Evolutionary conservation across 2,113 vertebrate genomes (phyloP).

Genomic region (Gnathonemus echidnorhynchus): DNA sequence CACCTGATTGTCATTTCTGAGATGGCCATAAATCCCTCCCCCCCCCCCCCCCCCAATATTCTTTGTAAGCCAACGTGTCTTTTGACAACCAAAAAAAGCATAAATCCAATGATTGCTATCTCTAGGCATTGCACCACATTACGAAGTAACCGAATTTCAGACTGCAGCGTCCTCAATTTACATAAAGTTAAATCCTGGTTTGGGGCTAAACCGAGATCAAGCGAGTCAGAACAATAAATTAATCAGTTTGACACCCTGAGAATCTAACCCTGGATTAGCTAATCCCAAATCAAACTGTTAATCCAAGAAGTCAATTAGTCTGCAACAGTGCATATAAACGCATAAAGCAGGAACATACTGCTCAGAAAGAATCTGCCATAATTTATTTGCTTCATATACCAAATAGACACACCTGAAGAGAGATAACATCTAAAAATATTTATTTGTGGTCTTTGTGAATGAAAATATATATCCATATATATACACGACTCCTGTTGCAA

Average conservation of each 20-base stretch:
- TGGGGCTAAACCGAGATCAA: conserved; percentile 48
- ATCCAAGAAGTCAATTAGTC: conserved; percentile 53
- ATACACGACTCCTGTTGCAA: not conserved
- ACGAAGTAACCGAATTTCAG: conserved; percentile 48
- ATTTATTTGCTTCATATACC: not conserved
- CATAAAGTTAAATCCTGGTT: conserved; percentile 46
- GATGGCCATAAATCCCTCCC: not conserved
- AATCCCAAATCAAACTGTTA: conserved; percentile 54
- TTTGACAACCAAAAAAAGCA: not conserved
- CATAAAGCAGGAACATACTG: not conserved
- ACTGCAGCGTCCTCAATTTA: conserved; percentile 51
- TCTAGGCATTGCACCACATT: conserved; percentile 48
- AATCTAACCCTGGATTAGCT: conserved; percentile 52
- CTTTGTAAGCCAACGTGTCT: not conserved
- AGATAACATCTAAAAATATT: not conserved
- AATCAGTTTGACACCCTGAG: conserved; percentile 18
- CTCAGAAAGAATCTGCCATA: not conserved
- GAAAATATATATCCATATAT: not conserved
- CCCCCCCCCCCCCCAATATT: not conserved
- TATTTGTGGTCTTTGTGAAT: not conserved
- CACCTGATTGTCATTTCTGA: not conserved
- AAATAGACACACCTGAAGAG: not conserved
- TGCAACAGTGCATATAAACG: conserved; percentile 36
- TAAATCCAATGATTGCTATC: conserved; percentile 43
- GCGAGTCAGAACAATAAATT: conserved; percentile 12